These are phyloP conservation scores for Stenichneumon culpator DNA, from an alignment of 2,888 invertebrate species.

Conservation along the genomic window DNA sequence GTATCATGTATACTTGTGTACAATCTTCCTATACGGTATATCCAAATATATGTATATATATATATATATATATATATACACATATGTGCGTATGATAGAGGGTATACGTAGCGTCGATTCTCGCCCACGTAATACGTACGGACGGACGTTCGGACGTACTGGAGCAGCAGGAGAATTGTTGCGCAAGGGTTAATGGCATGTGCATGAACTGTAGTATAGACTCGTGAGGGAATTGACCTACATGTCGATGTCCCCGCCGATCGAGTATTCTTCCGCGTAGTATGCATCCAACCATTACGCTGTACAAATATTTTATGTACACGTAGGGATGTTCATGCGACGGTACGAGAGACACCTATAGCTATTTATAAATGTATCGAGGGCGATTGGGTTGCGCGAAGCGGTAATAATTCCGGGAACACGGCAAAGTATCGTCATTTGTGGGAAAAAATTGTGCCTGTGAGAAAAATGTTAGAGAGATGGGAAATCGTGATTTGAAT, in stretches of 20 bases:
- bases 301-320: background rate
- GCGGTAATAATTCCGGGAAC: background rate
- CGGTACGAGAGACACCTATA: background rate
- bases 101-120: constrained; percentile 5
- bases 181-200: constrained; percentile 67
- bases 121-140: constrained; percentile 48
- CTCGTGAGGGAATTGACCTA: constrained; percentile 67
- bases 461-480: background rate
- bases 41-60: too few relatives aligned
- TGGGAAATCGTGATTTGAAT: background rate
- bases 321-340: background rate
- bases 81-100: background rate
- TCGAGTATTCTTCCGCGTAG: constrained; percentile 56
- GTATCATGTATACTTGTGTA: constrained; percentile 8
- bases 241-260: constrained; percentile 66
- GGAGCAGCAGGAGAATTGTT: constrained; percentile 57
- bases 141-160: constrained; percentile 51
- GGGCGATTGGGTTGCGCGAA: background rate
- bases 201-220: constrained; percentile 41
- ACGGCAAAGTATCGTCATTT: background rate
- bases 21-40: background rate
- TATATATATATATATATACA: background rate
- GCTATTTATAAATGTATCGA: background rate
- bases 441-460: background rate
- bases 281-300: constrained; percentile 5